Conservation (phyloP, 2,888 invertebrate genomes). For the Agrotis clavis region DNA sequence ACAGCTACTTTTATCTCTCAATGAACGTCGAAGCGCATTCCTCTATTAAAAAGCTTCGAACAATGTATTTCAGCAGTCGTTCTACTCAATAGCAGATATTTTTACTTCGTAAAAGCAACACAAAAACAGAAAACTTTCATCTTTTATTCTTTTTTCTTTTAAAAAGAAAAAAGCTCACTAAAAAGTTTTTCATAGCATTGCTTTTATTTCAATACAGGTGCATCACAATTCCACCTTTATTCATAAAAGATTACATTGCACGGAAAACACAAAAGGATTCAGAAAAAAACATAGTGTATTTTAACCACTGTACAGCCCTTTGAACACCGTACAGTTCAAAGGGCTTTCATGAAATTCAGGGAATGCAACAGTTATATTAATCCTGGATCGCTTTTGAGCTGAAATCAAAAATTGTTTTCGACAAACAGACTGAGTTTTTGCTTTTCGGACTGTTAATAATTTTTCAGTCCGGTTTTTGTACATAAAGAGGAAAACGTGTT, state of each 20-base stretch:
- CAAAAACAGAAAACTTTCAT: slow-evolving; percentile 3
- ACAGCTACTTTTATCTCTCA: not conserved
- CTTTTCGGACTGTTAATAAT: slow-evolving; percentile 19
- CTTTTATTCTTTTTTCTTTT: slow-evolving; percentile 6
- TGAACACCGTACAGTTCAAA: no score
- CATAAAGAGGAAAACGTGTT: slow-evolving; percentile 4
- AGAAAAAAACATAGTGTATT: slow-evolving; percentile 44
- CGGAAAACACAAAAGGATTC: slow-evolving; percentile 40
- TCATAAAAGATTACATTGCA: slow-evolving; percentile 56
- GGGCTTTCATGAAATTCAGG: slow-evolving; percentile 50
- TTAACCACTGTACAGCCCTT: slow-evolving; percentile 35
- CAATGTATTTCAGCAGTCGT: not conserved
- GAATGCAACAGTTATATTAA: slow-evolving; percentile 52
- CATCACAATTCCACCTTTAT: slow-evolving; percentile 46
- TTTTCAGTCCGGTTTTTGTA: slow-evolving; percentile 6
- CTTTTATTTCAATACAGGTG: slow-evolving; percentile 41
- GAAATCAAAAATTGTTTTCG: slow-evolving; percentile 51
- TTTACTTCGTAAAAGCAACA: not conserved
- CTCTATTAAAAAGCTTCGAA: not conserved
- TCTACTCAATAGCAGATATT: slow-evolving; percentile 18
- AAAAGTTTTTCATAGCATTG: slow-evolving; percentile 34
- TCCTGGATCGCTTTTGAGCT: slow-evolving; percentile 41
- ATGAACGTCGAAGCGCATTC: not conserved
- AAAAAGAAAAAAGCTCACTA: slow-evolving; percentile 15
- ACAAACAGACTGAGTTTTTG: slow-evolving; percentile 34